Base-by-base conservation (phyloP, 2,797 vertebrate genomes). In the Menidia menidia region DNA sequence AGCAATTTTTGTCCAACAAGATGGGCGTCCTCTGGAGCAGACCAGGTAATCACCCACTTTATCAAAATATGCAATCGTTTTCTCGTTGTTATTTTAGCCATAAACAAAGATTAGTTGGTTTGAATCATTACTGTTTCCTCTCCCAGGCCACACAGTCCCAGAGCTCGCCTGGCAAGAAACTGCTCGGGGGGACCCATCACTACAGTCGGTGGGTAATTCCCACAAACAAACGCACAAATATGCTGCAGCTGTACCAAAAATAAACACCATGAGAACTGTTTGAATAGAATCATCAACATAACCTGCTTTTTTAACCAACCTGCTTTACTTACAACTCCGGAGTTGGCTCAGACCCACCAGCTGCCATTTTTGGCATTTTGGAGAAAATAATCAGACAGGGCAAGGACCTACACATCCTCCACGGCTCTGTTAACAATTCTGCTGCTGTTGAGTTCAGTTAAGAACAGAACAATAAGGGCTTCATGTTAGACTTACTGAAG, bases 101-200 rank as follows among this genome's bases (percentile, higher is more conserved):
- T 61, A 69, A 76, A 60, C 32, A 43, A 16, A 19, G n/a, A 71
- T 19, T 32, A 64, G 16, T 33, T 12, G 71, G 47, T 42, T 41
- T 51, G 41, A 65, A 51, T 75, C 44, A 47, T 67, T 56, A 33
- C 9, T 25, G n/a, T 57, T 77, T 83, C 78, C 73, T 80, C 33
- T 79, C 75, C 82, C 73, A 99, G 97, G 89, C 93, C 96, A 41
- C 94, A 94, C 85, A 98, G 97, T 89, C 97, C 97, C 68, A 95
- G 97, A 81, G 88, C 93, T 80, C 95, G 96, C 43, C 78, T 94
- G 72, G 75, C 87, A 75, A 95, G 95, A 81, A 95, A 91, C 71
- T 88, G 92, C 15, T 90, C 95, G 8, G 88, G 87, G 39, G 92
- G 82, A 70, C 93, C 96, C 1, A 93, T 98, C 88, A 98, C 96